Evolutionary conservation across 2,113 vertebrate genomes (phyloP).

Genomic region (Apteryx owenii): DNA sequence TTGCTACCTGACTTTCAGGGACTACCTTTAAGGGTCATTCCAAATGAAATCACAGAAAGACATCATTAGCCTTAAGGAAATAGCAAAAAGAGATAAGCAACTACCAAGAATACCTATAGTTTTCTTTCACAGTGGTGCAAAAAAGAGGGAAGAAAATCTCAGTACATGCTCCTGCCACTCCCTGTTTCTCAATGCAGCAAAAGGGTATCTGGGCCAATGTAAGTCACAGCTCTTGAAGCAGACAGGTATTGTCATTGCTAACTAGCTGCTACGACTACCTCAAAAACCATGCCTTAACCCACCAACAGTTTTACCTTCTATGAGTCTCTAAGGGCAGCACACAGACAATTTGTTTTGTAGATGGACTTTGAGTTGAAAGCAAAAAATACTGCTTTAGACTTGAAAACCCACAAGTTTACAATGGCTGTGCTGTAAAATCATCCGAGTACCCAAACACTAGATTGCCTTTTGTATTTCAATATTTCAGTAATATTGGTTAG

Average conservation of each 20-base stretch:
- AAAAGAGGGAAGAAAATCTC: background rate
- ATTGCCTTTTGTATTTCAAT: background rate
- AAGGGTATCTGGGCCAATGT: background rate
- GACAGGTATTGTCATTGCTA: background rate
- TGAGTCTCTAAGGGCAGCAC: background rate
- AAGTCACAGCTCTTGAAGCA: background rate
- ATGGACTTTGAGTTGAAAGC: background rate
- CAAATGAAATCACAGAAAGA: background rate
- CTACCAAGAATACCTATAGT: background rate
- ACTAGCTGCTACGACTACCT: background rate
- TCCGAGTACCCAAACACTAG: background rate
- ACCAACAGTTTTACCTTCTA: background rate
- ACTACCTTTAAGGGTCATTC: background rate
- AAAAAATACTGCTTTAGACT: background rate
- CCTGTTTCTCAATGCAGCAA: background rate
- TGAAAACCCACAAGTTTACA: background rate
- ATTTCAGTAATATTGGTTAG: background rate
- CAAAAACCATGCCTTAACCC: background rate
- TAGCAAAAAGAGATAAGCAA: background rate
- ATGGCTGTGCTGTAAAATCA: background rate
- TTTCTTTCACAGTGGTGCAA: background rate
- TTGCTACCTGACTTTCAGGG: background rate
- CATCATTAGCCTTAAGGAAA: background rate
- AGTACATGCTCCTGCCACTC: accelerated
- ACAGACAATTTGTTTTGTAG: background rate